Percentiles rank a stretch among this genome's conserved stretches.
phyloP scores from a whole-genome alignment of 2,888 invertebrate species.

The Willowsia nigromaculata region DNA sequence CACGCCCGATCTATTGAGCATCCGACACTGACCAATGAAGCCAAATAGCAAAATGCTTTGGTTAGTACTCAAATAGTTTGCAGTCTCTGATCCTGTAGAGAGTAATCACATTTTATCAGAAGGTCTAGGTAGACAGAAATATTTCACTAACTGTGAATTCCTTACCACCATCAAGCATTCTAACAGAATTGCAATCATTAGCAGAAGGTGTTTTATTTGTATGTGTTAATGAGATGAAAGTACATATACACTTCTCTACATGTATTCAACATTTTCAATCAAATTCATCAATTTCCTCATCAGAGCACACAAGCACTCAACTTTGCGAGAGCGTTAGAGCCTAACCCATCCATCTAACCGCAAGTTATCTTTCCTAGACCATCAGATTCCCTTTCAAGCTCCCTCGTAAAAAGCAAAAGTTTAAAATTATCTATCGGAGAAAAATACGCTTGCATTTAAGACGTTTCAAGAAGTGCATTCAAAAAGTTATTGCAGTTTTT shows the following conservation, averaged over 20 bases:
- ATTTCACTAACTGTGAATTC: background rate
- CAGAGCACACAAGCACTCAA: background rate
- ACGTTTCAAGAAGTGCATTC: background rate
- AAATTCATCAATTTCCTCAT: slow-evolving; percentile 10
- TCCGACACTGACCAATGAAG: slow-evolving; percentile 22
- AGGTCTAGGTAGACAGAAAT: background rate
- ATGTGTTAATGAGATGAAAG: background rate
- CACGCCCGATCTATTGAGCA: background rate
- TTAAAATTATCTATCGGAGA: background rate
- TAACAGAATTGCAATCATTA: no score
- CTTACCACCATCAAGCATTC: no score
- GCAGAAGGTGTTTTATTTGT: no score
- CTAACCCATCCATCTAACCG: background rate
- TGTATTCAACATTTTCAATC: background rate
- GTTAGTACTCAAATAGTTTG: no score
- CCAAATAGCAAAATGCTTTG: no score
- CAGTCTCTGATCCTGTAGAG: background rate
- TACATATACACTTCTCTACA: no score
- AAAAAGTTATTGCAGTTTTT: slow-evolving; percentile 37
- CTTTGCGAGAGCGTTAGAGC: background rate
- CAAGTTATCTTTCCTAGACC: background rate
- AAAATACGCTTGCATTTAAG: no score
- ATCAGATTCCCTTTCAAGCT: slow-evolving; percentile 30
- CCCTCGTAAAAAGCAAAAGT: slow-evolving; percentile 36
- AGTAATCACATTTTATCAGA: background rate